Evolutionary conservation across 92 coral and sea anemone species (phyloP).

Genomic region (Isaurus tuberculatus): DNA sequence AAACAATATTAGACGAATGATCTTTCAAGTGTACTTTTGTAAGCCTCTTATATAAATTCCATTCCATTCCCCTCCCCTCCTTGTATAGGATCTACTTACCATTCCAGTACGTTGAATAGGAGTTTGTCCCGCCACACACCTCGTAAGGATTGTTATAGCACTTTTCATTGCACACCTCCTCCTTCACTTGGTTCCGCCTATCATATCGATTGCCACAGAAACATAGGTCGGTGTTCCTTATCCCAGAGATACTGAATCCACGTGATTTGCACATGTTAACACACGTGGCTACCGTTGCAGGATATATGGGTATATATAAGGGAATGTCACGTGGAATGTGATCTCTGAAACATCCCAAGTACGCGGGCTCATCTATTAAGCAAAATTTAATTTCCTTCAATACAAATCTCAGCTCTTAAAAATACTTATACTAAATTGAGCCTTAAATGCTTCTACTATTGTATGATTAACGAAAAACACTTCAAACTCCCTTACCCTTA

Average conservation of each 20-base stretch:
- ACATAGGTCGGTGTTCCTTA: constrained; percentile 86
- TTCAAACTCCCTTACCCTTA: too few relatives aligned
- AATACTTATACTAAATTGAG: too few relatives aligned
- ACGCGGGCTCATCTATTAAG: constrained; percentile 86
- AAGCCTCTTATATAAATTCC: not conserved
- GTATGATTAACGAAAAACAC: too few relatives aligned
- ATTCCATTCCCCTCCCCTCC: not conserved
- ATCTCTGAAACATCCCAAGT: constrained; percentile 96
- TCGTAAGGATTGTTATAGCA: constrained; percentile 91
- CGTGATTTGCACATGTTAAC: constrained; percentile 91
- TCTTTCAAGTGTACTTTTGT: not conserved
- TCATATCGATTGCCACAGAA: constrained; percentile 93
- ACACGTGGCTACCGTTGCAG: constrained; percentile 94
- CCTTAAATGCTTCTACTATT: too few relatives aligned
- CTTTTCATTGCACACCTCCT: constrained; percentile 79
- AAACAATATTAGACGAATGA: too few relatives aligned
- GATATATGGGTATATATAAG: constrained; percentile 87
- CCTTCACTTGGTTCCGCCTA: constrained; percentile 77
- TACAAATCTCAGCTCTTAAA: not conserved
- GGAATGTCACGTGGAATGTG: constrained; percentile 79
- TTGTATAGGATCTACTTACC: constrained; percentile 51
- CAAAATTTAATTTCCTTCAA: not conserved
- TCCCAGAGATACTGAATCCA: constrained; percentile 90
- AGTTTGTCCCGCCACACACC: constrained; percentile 82
- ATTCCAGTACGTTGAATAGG: constrained; percentile 90